Base-by-base conservation (phyloP, 2,797 vertebrate genomes). In the Rhodeus uyekii region DNA sequence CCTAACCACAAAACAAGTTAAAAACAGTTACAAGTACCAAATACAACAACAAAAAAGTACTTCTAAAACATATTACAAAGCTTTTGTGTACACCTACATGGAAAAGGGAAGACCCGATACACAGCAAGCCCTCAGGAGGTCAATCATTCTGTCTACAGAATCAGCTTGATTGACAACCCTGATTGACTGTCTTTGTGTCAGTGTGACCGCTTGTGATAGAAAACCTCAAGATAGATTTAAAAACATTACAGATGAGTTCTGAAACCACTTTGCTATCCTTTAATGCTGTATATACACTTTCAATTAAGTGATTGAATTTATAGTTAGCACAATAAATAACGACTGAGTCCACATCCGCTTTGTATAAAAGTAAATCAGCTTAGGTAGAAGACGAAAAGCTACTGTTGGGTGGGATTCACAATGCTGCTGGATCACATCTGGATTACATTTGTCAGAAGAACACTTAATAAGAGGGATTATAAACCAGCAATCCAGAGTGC, bases 381-480 rank as follows among this genome's bases (percentile, higher is more conserved):
- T 48, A 61, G 53, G 27, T 67, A 34, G 32, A 16, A 82, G 22
- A 76, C 5, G 7, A 53, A 83, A 36, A 44, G 48, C 53, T 32
- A 64, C n/a, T 9, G 48, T 48, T 74, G 55, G 38, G 55, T 32
- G 55, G 12, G 13, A 75, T 34, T 64, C 36, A 81, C 75, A 73
- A 65, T n/a, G 24, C 39, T 76, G 34, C 18, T 69, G 78, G 65
- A 86, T 83, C 79, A 81, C 13, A 12, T 48, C 29, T 53, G 78
- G 81, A 83, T 86, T 81, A 81, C 42, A 81, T 78, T 61, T 75
- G 60, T 81, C 74, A 78, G 61, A 61, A 29, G 53, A 78, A 72
- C 48, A 73, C 60, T 83, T 81, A 77, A 86, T 86, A 46, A 83
- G 32, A 76, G 32, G 44, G 85, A 86, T 80, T 83, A 72, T 64